These are phyloP conservation scores for Gymnodraco acuticeps DNA, from an alignment of 2,797 vertebrate genomes.

Conservation along the genomic window DNA sequence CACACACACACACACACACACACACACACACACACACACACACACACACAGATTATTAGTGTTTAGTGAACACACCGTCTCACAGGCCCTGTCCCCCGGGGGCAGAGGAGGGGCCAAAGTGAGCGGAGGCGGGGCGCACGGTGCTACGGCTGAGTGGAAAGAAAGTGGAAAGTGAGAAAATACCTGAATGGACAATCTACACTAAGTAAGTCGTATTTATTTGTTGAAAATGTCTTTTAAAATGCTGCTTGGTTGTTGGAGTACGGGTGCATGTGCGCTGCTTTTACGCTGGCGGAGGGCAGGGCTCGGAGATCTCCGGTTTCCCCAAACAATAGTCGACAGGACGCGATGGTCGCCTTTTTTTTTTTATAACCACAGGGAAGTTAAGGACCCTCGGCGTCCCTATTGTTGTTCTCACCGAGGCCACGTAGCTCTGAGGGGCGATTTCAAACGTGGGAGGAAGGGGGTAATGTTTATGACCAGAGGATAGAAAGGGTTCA, in stretches of 20 bases:
- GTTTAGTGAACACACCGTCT: constrained; percentile 22
- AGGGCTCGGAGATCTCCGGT: constrained; percentile 53
- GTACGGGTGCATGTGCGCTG: not conserved
- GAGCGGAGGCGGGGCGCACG: constrained; percentile 71
- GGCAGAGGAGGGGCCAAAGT: constrained; percentile 59
- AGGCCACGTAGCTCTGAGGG: constrained; percentile 60
- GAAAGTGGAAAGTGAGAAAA: constrained; percentile 82
- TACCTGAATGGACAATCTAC: constrained; percentile 78
- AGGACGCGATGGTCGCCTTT: constrained; percentile 71
- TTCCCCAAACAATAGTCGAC: constrained; percentile 76
- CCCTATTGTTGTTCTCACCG: constrained; percentile 63
- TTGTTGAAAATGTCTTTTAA: constrained; percentile 3
- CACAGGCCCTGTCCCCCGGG: constrained; percentile 37
- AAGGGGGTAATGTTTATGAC: not conserved
- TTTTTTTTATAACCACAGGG: constrained; percentile 51
- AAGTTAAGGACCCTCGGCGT: constrained; percentile 68
- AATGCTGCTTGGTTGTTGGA: not conserved
- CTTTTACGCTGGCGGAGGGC: constrained; percentile 2
- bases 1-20: not conserved
- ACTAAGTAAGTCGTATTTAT: constrained; percentile 70
- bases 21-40: too few species aligned
- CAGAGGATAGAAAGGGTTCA: not conserved
- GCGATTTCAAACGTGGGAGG: constrained; percentile 15
- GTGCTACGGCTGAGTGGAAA: constrained; percentile 73
- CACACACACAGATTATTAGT: too few species aligned